Percentiles rank a stretch among this genome's conserved stretches.
Evolutionary conservation across 2,888 invertebrate species (phyloP).

Genomic region (Caradrina clavipalpis): DNA sequence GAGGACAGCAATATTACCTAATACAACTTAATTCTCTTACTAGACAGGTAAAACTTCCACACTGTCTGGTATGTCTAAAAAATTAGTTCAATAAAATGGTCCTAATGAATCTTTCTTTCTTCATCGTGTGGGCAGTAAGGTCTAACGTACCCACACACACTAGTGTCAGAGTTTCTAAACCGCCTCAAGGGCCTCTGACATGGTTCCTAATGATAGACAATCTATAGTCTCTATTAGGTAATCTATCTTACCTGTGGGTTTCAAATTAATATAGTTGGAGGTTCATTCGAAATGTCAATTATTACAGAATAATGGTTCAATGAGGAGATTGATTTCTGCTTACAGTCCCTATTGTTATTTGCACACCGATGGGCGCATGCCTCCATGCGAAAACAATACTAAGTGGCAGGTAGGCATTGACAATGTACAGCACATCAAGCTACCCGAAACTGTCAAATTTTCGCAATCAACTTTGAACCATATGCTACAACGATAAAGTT

Average conservation of each 20-base stretch:
- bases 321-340: conserved; percentile 7
- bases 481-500: too few relatives aligned
- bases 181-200: too few relatives aligned
- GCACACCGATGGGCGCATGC: conserved; percentile 6
- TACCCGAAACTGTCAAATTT: too few relatives aligned
- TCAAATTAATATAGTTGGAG: conserved; percentile 5
- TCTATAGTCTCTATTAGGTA: conserved; percentile 22
- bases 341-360: conserved; percentile 10
- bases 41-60: conserved; percentile 16
- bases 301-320: conserved; percentile 12
- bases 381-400: conserved; percentile 10
- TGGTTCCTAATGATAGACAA: too few relatives aligned
- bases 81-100: conserved; percentile 47
- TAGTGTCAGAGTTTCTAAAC: too few relatives aligned
- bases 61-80: conserved; percentile 49
- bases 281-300: conserved; percentile 19
- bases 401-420: neutral
- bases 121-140: too few relatives aligned
- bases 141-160: too few relatives aligned
- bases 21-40: conserved; percentile 36
- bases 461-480: too few relatives aligned
- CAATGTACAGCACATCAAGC: too few relatives aligned
- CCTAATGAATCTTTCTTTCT: too few relatives aligned
- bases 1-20: conserved; percentile 18
- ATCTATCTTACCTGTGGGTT: conserved; percentile 22